A percentile compares a stretch with the other conserved stretches of the same genome.
Evolutionary conservation across 2,797 vertebrate genomes (phyloP).

Genomic region (Bovichtus diacanthus): DNA sequence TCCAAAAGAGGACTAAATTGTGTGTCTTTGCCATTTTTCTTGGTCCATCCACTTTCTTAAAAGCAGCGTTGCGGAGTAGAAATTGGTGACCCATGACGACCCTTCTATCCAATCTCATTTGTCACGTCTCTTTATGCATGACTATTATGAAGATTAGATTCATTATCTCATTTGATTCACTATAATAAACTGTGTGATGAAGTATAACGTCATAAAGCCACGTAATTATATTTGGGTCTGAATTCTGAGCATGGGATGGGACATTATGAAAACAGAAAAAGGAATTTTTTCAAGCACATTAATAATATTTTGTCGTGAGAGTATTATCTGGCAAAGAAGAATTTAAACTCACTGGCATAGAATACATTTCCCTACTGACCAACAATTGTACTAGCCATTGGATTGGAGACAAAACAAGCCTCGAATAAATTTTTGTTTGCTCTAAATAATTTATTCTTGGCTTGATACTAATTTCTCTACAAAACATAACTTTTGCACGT

Average conservation of each 20-base stretch:
- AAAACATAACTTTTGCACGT: neutral
- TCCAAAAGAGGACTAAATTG: constrained; percentile 1
- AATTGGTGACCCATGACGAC: constrained; percentile 31
- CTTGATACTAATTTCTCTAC: neutral
- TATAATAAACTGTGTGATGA: constrained; percentile 20
- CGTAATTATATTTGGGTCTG: neutral
- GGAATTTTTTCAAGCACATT: neutral
- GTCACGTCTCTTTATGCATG: constrained; percentile 26
- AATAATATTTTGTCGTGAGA: neutral
- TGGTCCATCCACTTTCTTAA: constrained; percentile 25
- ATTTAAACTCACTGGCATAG: neutral
- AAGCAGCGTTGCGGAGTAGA: neutral
- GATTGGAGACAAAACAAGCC: neutral
- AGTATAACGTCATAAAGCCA: neutral
- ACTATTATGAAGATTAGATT: constrained; percentile 23
- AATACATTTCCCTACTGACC: neutral
- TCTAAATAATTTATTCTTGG: neutral
- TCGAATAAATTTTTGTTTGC: neutral
- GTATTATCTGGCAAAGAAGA: neutral
- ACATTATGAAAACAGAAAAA: neutral
- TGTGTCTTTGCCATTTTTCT: constrained; percentile 24
- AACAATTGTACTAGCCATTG: neutral
- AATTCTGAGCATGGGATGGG: neutral
- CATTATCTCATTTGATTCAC: constrained; percentile 31
- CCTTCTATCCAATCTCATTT: constrained; percentile 38